Evolutionary conservation across 2,113 vertebrate species (phyloP).

Genomic region (Solea senegalensis): DNA sequence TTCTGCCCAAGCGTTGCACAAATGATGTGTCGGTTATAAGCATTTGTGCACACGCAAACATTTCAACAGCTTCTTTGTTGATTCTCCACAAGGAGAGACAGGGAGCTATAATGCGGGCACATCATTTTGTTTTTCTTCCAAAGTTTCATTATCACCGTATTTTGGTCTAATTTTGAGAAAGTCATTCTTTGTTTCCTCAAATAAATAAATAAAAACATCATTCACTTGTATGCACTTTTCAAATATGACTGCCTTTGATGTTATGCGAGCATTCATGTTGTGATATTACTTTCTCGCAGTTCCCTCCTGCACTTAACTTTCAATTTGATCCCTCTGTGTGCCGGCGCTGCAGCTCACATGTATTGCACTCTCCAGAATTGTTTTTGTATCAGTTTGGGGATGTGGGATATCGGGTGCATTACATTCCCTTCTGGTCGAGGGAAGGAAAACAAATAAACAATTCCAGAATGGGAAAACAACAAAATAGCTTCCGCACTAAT

Average conservation of each 20-base stretch:
- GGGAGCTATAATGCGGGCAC: not conserved
- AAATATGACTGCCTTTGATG: slow-evolving; percentile 26
- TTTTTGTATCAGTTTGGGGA: slow-evolving; percentile 51
- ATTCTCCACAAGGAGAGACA: slow-evolving; percentile 54
- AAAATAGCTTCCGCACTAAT: slow-evolving; percentile 30
- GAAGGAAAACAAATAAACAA: slow-evolving; percentile 48
- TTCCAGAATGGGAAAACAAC: slow-evolving; percentile 23
- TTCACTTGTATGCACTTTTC: slow-evolving; percentile 27
- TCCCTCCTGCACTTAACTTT: slow-evolving; percentile 42
- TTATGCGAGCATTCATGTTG: slow-evolving; percentile 29
- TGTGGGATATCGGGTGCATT: slow-evolving; percentile 38
- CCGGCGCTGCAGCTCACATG: slow-evolving; percentile 39
- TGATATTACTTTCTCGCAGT: slow-evolving; percentile 29
- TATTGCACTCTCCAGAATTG: slow-evolving; percentile 41
- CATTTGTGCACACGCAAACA: not conserved
- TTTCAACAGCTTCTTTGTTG: slow-evolving; percentile 43
- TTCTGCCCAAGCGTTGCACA: slow-evolving; percentile 49
- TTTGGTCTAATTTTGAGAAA: slow-evolving; percentile 15
- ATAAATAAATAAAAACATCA: slow-evolving; percentile 27
- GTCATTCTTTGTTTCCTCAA: slow-evolving; percentile 25
- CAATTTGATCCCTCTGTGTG: slow-evolving; percentile 58
- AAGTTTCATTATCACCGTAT: slow-evolving; percentile 30
- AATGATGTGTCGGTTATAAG: slow-evolving; percentile 23
- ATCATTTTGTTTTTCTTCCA: slow-evolving; percentile 14
- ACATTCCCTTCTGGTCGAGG: slow-evolving; percentile 37